Evolutionary conservation across 2,888 invertebrate genomes (phyloP), one percentile per base, ranked within the genome.

Genomic region (Panopea generosa): DNA sequence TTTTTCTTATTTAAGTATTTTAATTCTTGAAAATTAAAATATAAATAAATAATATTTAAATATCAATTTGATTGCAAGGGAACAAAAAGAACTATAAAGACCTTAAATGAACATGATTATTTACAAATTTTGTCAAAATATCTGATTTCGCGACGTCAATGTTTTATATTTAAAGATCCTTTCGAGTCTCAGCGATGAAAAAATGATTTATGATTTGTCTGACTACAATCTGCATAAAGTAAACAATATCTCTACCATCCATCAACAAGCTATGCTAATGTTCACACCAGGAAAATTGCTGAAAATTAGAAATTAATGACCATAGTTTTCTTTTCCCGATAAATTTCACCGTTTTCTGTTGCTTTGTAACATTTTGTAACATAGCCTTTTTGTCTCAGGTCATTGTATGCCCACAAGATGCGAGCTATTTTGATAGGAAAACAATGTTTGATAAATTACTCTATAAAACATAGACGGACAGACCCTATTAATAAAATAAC

Each of bases 281-380:
- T 49, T 47, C 65, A 60, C 76, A 74, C 47, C 47, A 59, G 63
- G 69, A 70, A 60, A 67, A 50, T 53, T 57, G 73, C 61, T 63
- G 72, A 71, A 80, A 80, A 80, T 80, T 80, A 76, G 76, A 77
- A 77, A 73, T 77, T 80, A 80, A 80, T 80, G 80, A 80, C 70
- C 67, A 50, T 29, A 14, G 45, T 43, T 74, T 70, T 70, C 55
- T 29, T 73, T 76, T 67, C 65, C 70, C 61, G 60, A 80, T 70
- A 69, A 61, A 66, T 63, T 80, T 77, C 65, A 56, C 43, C 38
- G 57, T 62, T 47, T 62, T 57, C 53, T 55, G 56, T 59, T 67
- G 63, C 52, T 53, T 60, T 53, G 55, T 61, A 68, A 65, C 38
- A n/a, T 71, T 70, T 57, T 60, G 69, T 62, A 65, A 57, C 62